Evolutionary conservation across 23 tunicate genomes (phyloP), one percentile per base, ranked within the genome.

Genomic region (Halocynthia roretzi): DNA sequence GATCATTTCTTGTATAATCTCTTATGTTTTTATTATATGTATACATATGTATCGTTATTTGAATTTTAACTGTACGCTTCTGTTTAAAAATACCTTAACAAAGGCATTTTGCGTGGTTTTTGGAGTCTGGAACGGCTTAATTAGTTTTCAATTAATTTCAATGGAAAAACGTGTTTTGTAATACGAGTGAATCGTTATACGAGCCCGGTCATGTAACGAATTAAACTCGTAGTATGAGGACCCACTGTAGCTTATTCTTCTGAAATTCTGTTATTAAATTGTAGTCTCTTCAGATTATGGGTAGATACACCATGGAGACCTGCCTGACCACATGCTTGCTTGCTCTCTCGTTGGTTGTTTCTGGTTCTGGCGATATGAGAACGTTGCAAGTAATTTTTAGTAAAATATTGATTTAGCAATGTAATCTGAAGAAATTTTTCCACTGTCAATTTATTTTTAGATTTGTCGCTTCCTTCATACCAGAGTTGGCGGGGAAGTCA

Each of bases 281-380:
- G 4, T 44, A 68, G 76, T n/a, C 67, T 31, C 14, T 61, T 53
- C 76, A 87, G 94, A 77, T 82, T 12, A 82, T 92, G 23, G 98
- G 98, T 7, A 85, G 70, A 48, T 78, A 90, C 31, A 44, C 88
- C 55, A 80, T 71, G 63, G 90, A 85, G 20, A 79, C 85, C 15
- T 86, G 92, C 53, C 52, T 92, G 9, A 61, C 87, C 10, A 67
- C 92, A 5, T 92, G 92, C 58, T 72, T 94, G 48, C 72, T 94
- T 7, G 79, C 95, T 6, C 50, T 84, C 58, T 70, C 84, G 67
- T 71, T 94, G 87, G 91, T 94, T 44, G 94, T 85, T 56, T 81
- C 99, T 67, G 99, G 99, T 21, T 90, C 97, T 70, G 99, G 99
- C 6, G 84, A 94, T 70, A 70, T 88, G 75, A 72, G 81, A 77